Percentiles rank a stretch among this genome's conserved stretches.
Conservation (phyloP, 2,113 vertebrate genomes). For the Andinoacara biseriatus region DNA sequence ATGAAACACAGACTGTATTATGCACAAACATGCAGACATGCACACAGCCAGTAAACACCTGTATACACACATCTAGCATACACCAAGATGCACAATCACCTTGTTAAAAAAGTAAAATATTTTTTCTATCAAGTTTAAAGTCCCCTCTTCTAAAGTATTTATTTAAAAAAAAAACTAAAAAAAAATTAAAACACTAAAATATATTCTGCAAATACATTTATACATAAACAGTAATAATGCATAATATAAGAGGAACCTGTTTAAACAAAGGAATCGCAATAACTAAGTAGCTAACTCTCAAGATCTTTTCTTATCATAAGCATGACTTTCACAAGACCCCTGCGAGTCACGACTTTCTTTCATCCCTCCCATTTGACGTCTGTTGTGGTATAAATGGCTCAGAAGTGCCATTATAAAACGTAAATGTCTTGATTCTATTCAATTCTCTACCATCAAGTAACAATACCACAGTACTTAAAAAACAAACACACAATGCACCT, state of each 20-base stretch:
- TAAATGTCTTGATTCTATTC: neutral
- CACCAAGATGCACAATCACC: neutral
- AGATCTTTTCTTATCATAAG: neutral
- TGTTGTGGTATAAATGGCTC: neutral
- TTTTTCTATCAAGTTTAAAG: neutral
- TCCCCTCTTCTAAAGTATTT: neutral
- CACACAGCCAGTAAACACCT: no score
- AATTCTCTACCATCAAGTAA: neutral
- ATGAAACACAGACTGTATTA: no score
- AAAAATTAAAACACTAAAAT: neutral
- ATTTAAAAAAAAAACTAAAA: neutral
- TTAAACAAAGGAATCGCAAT: neutral
- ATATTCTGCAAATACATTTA: neutral
- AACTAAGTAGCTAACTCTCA: neutral
- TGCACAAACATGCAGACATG: no score
- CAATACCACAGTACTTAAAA: neutral
- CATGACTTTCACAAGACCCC: neutral
- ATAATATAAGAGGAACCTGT: neutral
- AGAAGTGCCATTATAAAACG: neutral
- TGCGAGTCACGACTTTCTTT: neutral
- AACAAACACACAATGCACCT: slow-evolving; percentile 7
- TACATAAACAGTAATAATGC: neutral
- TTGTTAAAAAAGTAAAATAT: neutral
- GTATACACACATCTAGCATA: neutral
- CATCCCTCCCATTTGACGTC: neutral